Evolutionary conservation across 2,888 invertebrate species (phyloP).

Genomic region (Metacarcinus magister): DNA sequence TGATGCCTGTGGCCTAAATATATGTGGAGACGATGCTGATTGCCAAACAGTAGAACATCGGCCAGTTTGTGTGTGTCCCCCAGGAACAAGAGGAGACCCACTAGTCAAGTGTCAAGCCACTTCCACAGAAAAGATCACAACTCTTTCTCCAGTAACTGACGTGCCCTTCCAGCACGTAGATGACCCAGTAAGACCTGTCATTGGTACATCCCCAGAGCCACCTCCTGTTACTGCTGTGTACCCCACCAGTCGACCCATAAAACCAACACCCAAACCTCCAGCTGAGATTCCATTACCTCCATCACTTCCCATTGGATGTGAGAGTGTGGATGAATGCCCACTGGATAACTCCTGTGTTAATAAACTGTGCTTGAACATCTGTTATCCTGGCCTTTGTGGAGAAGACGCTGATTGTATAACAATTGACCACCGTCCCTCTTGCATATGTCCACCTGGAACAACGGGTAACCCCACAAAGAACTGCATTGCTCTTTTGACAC

Average conservation of each 20-base stretch:
- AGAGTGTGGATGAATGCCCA: conserved; percentile 73
- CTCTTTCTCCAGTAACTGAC: conserved; percentile 63
- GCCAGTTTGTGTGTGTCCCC: conserved; percentile 84
- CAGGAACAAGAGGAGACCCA: conserved; percentile 84
- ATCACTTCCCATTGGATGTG: conserved; percentile 70
- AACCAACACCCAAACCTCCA: conserved; percentile 17
- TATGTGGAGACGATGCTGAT: conserved; percentile 84
- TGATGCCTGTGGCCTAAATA: conserved; percentile 82
- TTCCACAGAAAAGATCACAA: conserved; percentile 51
- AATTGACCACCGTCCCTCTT: conserved; percentile 92
- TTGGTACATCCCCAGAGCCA: conserved; percentile 55
- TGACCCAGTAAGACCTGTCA: conserved; percentile 61
- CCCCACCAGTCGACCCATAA: conserved; percentile 56
- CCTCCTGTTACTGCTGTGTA: conserved; percentile 58
- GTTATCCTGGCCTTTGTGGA: conserved; percentile 83
- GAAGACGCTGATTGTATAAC: conserved; percentile 86
- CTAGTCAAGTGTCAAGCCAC: conserved; percentile 82
- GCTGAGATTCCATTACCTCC: conserved; percentile 65
- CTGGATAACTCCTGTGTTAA: conserved; percentile 75
- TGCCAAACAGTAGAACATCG: conserved; percentile 83
- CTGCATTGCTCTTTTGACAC: conserved; percentile 82
- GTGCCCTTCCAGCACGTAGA: neutral
- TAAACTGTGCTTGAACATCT: conserved; percentile 70
- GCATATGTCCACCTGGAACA: conserved; percentile 86
- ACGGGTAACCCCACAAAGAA: conserved; percentile 77